phyloP scores from a whole-genome alignment of 2,797 vertebrate species.

The Vultur gryphus region DNA sequence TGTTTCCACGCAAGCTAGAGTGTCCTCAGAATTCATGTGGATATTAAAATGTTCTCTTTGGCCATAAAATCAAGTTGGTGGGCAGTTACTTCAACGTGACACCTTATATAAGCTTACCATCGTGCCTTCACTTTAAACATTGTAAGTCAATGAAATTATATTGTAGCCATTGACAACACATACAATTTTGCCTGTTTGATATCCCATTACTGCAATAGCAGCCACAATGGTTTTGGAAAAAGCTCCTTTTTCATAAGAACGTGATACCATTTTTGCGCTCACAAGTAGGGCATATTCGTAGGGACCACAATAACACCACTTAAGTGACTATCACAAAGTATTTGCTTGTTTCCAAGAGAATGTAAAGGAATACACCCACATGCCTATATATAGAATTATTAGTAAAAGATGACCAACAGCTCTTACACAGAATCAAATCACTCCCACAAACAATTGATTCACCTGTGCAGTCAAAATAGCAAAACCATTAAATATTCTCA shows the following conservation, averaged over 20 bases:
- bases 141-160: constrained; percentile 73
- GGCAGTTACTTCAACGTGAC: constrained; percentile 63
- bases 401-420: background rate
- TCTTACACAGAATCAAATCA: background rate
- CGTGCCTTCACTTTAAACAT: constrained; percentile 64
- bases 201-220: constrained; percentile 57
- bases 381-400: background rate
- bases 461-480: background rate
- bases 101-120: constrained; percentile 63
- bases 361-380: background rate
- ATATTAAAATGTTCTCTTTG: constrained; percentile 49
- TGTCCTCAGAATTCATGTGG: background rate
- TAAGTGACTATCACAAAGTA: constrained; percentile 8
- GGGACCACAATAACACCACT: constrained; percentile 18
- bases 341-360: constrained; percentile 10
- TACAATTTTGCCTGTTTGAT: constrained; percentile 72
- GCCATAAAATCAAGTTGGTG: constrained; percentile 47
- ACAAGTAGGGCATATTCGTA: constrained; percentile 11
- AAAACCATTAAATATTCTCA: background rate
- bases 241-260: background rate
- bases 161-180: constrained; percentile 65
- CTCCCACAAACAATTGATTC: background rate
- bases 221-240: constrained; percentile 24
- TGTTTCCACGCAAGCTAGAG: background rate
- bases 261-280: background rate